Percentiles rank a stretch among this genome's conserved stretches.
Conservation (phyloP, 2,113 vertebrate genomes). For the Ochotona curzoniae region DNA sequence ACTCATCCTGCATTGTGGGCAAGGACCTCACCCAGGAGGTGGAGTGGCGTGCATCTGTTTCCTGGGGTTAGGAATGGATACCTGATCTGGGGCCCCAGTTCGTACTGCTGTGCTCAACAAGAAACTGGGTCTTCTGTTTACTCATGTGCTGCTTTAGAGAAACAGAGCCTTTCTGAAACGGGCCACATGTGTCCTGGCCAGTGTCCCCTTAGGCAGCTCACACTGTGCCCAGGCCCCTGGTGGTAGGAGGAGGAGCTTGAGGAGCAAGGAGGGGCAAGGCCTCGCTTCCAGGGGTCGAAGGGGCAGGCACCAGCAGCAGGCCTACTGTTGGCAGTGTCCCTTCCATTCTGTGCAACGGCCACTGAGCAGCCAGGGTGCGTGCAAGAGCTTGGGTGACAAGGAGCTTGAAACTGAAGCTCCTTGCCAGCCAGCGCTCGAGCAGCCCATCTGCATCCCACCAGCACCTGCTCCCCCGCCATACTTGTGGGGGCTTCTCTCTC, state of each 20-base stretch:
- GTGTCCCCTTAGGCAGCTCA: neutral
- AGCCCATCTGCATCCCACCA: neutral
- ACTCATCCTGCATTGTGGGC: fast-evolving
- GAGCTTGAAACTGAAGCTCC: neutral
- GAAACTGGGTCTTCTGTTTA: neutral
- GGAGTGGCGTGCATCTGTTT: neutral
- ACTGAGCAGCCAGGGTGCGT: too few species aligned
- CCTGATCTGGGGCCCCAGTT: neutral
- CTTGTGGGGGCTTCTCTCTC: constrained; percentile 47
- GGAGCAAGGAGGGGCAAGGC: neutral
- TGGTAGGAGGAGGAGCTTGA: neutral
- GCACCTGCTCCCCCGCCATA: neutral
- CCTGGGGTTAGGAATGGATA: neutral
- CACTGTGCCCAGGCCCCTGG: neutral
- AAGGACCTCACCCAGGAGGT: neutral
- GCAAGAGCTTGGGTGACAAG: neutral
- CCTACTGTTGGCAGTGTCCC: neutral
- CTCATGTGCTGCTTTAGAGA: neutral
- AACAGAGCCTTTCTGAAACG: neutral
- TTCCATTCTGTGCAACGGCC: neutral
- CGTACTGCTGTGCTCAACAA: neutral
- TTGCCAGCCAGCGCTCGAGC: neutral
- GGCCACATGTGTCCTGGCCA: neutral
- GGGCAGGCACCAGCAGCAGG: neutral
- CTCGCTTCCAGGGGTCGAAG: neutral